Base-by-base conservation (phyloP, 2,888 invertebrate genomes). In the Philereme transversata region DNA sequence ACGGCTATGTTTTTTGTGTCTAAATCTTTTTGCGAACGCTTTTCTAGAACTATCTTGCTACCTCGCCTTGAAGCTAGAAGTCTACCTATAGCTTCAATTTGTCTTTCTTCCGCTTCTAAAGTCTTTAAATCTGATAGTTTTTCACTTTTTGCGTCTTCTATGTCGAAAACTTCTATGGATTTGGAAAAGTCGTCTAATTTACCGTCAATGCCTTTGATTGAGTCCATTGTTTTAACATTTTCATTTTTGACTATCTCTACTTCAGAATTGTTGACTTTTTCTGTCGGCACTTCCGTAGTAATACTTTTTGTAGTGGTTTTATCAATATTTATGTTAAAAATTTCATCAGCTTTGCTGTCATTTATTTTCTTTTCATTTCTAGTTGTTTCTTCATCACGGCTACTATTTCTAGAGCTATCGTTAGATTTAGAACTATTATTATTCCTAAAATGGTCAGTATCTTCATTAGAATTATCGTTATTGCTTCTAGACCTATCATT, bases 51-150 rank as follows among this genome's bases (percentile, higher is more conserved):
- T 0, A 92, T 64, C 62, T 88, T 89, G 0, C 85, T 83, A 0
- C 86, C 89, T 36, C 91, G 80, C 55, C 84, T 81, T 0, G 88
- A 83, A 3, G 91, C 91, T 67, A 93, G 56, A 10, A 92, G 75
- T 63, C 92, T 81, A 0, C 93, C 93, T 34, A 93, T 90, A 35
- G 88, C 92, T 75, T 93, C 93, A 44, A 93, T 93, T 68, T 93
- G 93, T 53, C 81, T 83, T 55, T 92, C 93, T 76, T 93, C 93
- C 0, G 92, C 92, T 72, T 92, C 88, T 50, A 92, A 75, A 47
- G 87, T 87, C 74, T 87, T 93, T 1, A 86, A 69, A 68, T 90
- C 83, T 0, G 87, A 70, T 55, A 77, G 57, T 63, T 87, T 92
- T 2, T 90, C 88, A 0, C 79, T 80, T 67, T 85, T 87, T 0